Conservation (phyloP, 2,888 invertebrate genomes). For the Lypha dubia region DNA sequence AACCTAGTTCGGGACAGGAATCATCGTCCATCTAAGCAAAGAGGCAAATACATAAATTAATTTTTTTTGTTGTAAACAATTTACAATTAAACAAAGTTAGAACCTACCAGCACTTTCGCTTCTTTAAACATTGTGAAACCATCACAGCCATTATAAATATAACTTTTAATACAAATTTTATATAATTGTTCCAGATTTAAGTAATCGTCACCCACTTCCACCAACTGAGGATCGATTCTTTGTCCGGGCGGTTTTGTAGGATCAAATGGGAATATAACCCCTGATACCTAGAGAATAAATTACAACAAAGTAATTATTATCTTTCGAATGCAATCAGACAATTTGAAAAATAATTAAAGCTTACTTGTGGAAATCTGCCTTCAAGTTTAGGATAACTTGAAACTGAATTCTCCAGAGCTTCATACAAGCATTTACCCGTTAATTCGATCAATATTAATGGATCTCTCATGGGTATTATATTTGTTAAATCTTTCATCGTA, state of each 20-base stretch:
- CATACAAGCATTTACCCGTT: conserved; percentile 87
- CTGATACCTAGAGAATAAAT: conserved; percentile 86
- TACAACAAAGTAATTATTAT: conserved; percentile 1
- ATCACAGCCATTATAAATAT: conserved; percentile 92
- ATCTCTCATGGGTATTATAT: conserved; percentile 93
- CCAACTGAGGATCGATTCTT: conserved; percentile 88
- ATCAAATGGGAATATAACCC: conserved; percentile 90
- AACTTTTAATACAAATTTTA: conserved; percentile 91
- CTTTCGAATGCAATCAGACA: background rate
- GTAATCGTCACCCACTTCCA: conserved; percentile 94
- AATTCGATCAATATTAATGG: conserved; percentile 90
- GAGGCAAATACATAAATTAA: background rate
- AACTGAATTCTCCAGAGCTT: conserved; percentile 92
- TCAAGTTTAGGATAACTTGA: conserved; percentile 93
- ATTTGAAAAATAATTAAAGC: background rate
- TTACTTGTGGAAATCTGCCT: conserved; percentile 92
- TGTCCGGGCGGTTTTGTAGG: conserved; percentile 88
- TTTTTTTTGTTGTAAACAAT: background rate
- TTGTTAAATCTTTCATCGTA: conserved; percentile 91
- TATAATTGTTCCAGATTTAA: conserved; percentile 89
- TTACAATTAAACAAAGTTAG: background rate
- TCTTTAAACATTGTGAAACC: conserved; percentile 92
- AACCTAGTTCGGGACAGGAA: conserved; percentile 92
- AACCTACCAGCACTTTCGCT: conserved; percentile 88
- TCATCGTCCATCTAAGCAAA: conserved; percentile 89